phyloP scores from a whole-genome alignment of 2,113 vertebrate genomes.

The Clarias batrachus region DNA sequence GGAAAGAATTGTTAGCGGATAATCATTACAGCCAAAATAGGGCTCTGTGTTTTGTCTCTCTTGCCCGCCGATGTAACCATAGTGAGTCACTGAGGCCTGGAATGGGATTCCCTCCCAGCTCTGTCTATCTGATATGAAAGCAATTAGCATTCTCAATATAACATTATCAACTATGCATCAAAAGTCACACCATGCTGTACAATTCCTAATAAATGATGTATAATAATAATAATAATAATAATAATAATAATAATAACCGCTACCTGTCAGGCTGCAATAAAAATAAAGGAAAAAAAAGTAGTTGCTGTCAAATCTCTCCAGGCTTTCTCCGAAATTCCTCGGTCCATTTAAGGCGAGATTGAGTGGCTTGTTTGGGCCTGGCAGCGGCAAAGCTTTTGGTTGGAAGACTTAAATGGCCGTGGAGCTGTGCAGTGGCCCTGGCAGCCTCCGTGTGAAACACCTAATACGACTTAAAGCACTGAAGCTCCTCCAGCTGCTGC shows the following conservation, averaged over 20 bases:
- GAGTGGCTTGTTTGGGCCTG: slow-evolving; percentile 19
- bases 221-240: slow-evolving; percentile 1
- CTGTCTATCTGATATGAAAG: slow-evolving; percentile 46
- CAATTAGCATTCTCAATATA: not conserved
- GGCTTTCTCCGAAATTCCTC: not conserved
- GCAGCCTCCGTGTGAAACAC: slow-evolving; percentile 15
- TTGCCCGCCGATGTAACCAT: not conserved
- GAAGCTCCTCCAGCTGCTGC: slow-evolving; percentile 46
- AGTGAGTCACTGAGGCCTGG: slow-evolving; percentile 57
- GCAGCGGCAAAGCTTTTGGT: slow-evolving; percentile 8
- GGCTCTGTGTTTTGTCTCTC: slow-evolving; percentile 22
- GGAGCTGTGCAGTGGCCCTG: slow-evolving; percentile 34
- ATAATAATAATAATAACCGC: not conserved
- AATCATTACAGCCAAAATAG: slow-evolving; percentile 68
- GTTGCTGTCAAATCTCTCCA: slow-evolving; percentile 14
- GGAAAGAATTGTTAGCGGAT: slow-evolving; percentile 68
- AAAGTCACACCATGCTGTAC: not conserved
- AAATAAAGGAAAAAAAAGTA: slow-evolving; percentile 20
- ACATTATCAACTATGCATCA: not conserved
- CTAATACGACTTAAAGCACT: slow-evolving; percentile 51
- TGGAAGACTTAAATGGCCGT: slow-evolving; percentile 39
- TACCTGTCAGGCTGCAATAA: not conserved
- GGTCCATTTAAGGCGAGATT: slow-evolving; percentile 39
- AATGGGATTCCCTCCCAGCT: slow-evolving; percentile 42
- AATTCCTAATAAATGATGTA: slow-evolving; percentile 5